Evolutionary conservation across 2,113 vertebrate genomes (phyloP).

Genomic region (Triplophysa siluroides): DNA sequence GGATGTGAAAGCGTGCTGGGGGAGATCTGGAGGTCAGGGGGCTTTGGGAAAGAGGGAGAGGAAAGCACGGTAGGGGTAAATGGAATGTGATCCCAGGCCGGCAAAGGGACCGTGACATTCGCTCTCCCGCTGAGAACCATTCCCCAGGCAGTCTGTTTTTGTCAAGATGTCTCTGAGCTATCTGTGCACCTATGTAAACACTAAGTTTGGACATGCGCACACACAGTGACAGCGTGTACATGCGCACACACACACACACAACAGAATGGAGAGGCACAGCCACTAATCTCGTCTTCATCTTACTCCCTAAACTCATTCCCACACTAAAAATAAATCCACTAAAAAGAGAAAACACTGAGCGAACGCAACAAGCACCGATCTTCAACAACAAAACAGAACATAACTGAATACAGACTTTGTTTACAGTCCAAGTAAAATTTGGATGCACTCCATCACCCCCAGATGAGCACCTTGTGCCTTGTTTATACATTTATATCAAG

Average conservation of each 20-base stretch:
- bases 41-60: slow-evolving; percentile 75
- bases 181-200: slow-evolving; percentile 82
- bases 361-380: slow-evolving; percentile 38
- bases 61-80: slow-evolving; percentile 70
- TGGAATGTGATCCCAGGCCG: slow-evolving; percentile 78
- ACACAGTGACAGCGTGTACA: slow-evolving; percentile 50
- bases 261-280: slow-evolving; percentile 47
- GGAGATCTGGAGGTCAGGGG: slow-evolving; percentile 62
- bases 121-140: slow-evolving; percentile 67
- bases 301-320: slow-evolving; percentile 23
- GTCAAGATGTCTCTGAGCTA: slow-evolving; percentile 72
- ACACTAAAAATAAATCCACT: slow-evolving; percentile 46
- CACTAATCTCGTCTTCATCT: slow-evolving; percentile 42
- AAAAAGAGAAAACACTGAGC: slow-evolving; percentile 43
- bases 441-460: slow-evolving; percentile 10
- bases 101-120: slow-evolving; percentile 67
- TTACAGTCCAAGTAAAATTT: slow-evolving; percentile 15
- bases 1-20: slow-evolving; percentile 56
- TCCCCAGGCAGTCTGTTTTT: slow-evolving; percentile 83
- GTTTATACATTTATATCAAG: not conserved
- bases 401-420: slow-evolving; percentile 33
- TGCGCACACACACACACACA: slow-evolving; percentile 44
- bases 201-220: slow-evolving; percentile 56
- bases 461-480: slow-evolving; percentile 21
- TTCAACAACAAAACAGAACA: not conserved